Conservation (phyloP, 1,140 invertebrate genomes). For the Drosophila orosa region DNA sequence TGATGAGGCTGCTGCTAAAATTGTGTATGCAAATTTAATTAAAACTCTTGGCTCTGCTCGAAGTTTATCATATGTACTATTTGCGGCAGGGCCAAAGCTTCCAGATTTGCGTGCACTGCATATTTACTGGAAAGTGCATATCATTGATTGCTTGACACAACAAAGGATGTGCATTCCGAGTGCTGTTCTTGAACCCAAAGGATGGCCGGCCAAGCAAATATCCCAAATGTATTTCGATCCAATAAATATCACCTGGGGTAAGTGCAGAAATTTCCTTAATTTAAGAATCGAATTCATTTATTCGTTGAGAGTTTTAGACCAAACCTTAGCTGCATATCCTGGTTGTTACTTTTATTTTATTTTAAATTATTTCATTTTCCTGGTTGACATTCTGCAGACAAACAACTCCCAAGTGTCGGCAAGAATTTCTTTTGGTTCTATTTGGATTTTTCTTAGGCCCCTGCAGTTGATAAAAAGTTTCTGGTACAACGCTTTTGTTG, state of each 20-base stretch:
- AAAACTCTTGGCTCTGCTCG: constrained; percentile 38
- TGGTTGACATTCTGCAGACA: constrained; percentile 17
- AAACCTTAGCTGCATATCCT: background rate
- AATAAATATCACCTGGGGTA: background rate
- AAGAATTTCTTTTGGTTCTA: constrained; percentile 30
- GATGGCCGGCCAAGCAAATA: constrained; percentile 23
- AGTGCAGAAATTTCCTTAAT: background rate
- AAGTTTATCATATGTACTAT: constrained; percentile 28
- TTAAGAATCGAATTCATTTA: background rate
- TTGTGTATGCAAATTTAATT: constrained; percentile 73
- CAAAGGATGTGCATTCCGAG: constrained; percentile 32
- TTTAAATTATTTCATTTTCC: constrained; percentile 12
- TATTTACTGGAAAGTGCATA: constrained; percentile 39
- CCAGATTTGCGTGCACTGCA: constrained; percentile 36
- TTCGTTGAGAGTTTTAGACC: background rate
- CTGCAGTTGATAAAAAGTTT: constrained; percentile 54
- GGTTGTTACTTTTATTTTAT: background rate
- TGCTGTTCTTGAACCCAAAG: constrained; percentile 36
- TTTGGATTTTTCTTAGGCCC: constrained; percentile 15
- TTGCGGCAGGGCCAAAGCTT: constrained; percentile 16
- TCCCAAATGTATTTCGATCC: background rate
- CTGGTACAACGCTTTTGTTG: constrained; percentile 4
- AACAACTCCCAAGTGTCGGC: constrained; percentile 52
- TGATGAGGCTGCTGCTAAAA: constrained; percentile 33
- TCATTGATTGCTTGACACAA: constrained; percentile 55